A percentile compares a stretch with the other conserved stretches of the same genome.
phyloP scores from a whole-genome alignment of 2,113 vertebrate genomes.

The Brevimyrus niger region DNA sequence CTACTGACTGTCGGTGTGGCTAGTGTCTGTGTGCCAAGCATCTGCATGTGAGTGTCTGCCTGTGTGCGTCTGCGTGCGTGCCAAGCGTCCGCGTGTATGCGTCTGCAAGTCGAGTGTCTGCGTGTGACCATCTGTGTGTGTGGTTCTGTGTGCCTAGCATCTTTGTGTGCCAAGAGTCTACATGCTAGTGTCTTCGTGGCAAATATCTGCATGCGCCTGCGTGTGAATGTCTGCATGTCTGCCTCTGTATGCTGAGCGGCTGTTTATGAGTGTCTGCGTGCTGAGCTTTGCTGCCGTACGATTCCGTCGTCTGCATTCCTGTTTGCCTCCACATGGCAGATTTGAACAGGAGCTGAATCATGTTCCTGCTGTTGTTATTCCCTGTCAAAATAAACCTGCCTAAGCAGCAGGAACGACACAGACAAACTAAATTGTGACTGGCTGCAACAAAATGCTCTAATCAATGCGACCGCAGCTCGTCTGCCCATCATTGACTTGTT shows the following conservation, averaged over 20 bases:
- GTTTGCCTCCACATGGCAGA: not conserved
- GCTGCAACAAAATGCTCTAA: conserved; percentile 62
- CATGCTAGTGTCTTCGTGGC: not conserved
- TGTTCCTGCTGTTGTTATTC: not conserved
- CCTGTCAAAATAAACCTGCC: not conserved
- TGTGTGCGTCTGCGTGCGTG: not conserved
- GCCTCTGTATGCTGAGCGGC: not conserved
- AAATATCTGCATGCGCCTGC: not conserved
- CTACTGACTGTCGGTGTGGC: no score
- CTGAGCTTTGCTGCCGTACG: not conserved
- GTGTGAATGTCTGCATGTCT: not conserved
- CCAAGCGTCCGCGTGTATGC: not conserved
- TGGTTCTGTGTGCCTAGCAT: not conserved
- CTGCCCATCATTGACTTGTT: conserved; percentile 59
- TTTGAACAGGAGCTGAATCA: not conserved
- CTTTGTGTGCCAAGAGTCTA: not conserved
- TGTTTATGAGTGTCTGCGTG: not conserved
- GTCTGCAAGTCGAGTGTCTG: not conserved
- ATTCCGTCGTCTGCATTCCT: not conserved
- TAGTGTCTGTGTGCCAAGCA: not conserved
- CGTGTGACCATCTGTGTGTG: not conserved
- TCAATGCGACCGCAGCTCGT: conserved; percentile 51
- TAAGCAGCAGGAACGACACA: not conserved
- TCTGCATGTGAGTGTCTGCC: not conserved
- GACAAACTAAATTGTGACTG: conserved; percentile 55